A percentile compares a stretch with the other conserved stretches of the same genome.
Conservation (phyloP, 2,113 vertebrate genomes). For the Platichthys stellatus region DNA sequence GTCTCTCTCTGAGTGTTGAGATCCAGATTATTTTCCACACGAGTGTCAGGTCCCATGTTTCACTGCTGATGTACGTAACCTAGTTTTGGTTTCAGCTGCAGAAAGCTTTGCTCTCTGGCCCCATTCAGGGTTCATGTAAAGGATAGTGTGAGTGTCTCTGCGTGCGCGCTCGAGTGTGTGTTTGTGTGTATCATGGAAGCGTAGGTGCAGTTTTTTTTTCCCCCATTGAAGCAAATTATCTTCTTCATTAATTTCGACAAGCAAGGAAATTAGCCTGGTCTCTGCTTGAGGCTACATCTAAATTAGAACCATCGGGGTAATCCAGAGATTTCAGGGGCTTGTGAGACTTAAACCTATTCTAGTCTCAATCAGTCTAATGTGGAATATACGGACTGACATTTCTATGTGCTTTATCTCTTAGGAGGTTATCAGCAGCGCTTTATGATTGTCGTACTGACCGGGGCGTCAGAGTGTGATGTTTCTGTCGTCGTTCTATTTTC, state of each 20-base stretch:
- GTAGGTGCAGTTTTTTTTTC: conserved; percentile 29
- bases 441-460: conserved; percentile 6
- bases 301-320: conserved; percentile 70
- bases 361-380: conserved; percentile 21
- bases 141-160: conserved; percentile 43
- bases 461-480: conserved; percentile 6
- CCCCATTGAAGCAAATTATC: conserved; percentile 71
- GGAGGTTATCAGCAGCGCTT: conserved; percentile 57
- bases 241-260: conserved; percentile 79
- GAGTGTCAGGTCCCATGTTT: conserved; percentile 42
- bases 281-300: conserved; percentile 72
- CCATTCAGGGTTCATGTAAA: conserved; percentile 66
- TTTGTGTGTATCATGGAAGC: conserved; percentile 3
- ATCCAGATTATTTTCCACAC: conserved; percentile 26
- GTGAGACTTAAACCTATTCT: conserved; percentile 48
- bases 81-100: conserved; percentile 58
- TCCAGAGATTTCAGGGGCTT: conserved; percentile 70
- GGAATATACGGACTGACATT: conserved; percentile 33
- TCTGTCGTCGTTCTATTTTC: conserved; percentile 7
- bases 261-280: conserved; percentile 70
- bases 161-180: neutral
- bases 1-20: conserved; percentile 18
- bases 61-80: conserved; percentile 57
- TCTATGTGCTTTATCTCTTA: conserved; percentile 47
- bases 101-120: conserved; percentile 53